These are phyloP conservation scores for Petroica traversi DNA, from an alignment of 2,113 vertebrate species.

Conservation along the genomic window DNA sequence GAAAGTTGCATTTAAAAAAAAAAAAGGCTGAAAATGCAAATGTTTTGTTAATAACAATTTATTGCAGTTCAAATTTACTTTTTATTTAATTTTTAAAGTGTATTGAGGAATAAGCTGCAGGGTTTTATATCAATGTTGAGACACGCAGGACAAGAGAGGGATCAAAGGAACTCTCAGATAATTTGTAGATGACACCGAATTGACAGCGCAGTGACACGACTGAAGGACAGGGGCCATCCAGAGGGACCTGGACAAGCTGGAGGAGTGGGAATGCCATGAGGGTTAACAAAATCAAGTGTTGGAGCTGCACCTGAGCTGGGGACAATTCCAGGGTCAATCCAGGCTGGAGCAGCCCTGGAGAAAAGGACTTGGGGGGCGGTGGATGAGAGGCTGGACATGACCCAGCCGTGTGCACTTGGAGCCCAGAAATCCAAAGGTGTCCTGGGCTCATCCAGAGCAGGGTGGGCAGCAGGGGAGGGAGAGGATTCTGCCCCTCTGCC, in stretches of 20 bases:
- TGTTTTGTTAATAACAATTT: background rate
- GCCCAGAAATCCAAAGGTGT: fast-evolving
- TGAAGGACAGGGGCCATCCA: background rate
- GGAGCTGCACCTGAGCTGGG: fast-evolving
- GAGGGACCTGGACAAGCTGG: background rate
- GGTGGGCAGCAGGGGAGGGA: background rate
- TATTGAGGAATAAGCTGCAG: background rate
- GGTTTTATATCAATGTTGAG: background rate
- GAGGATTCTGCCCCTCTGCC: background rate
- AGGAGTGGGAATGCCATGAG: background rate
- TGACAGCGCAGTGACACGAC: background rate
- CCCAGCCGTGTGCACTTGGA: fast-evolving
- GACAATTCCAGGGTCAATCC: fast-evolving
- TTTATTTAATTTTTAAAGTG: background rate
- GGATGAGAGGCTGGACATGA: background rate
- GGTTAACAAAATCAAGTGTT: background rate
- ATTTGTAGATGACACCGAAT: fast-evolving
- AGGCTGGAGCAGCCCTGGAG: background rate
- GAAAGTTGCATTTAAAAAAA: background rate
- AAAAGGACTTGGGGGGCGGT: background rate
- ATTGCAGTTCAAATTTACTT: background rate
- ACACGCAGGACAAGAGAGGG: background rate
- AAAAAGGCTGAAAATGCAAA: background rate
- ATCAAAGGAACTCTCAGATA: background rate
- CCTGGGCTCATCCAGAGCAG: background rate